phyloP scores from a whole-genome alignment of 1,140 invertebrate species.

The Drosophila watanabei region DNA sequence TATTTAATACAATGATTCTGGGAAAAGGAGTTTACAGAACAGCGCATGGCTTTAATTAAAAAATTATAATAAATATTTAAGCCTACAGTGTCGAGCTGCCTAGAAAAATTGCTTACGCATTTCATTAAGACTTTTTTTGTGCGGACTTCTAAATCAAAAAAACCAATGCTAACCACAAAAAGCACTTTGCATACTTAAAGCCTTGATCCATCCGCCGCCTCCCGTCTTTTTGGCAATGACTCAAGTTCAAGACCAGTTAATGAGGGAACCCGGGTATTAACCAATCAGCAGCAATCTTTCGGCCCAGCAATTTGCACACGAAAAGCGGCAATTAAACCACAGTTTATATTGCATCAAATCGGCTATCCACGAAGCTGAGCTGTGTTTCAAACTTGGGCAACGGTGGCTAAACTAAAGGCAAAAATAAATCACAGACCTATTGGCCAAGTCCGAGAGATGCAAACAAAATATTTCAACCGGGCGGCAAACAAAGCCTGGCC shows the following conservation, averaged over 20 bases:
- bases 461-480: conserved; percentile 52
- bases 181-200: conserved; percentile 39
- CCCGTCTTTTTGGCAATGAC: conserved; percentile 31
- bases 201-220: conserved; percentile 32
- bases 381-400: conserved; percentile 38
- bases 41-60: conserved; percentile 27
- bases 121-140: background rate
- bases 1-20: background rate
- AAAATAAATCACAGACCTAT: conserved; percentile 34
- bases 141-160: conserved; percentile 13
- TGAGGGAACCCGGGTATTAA: conserved; percentile 44
- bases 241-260: conserved; percentile 48
- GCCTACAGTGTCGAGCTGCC: background rate
- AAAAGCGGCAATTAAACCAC: conserved; percentile 70
- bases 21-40: conserved; percentile 1
- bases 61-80: conserved; percentile 4
- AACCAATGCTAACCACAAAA: conserved; percentile 42
- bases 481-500: conserved; percentile 45
- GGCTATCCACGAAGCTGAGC: conserved; percentile 33
- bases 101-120: background rate
- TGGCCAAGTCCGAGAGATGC: conserved; percentile 63
- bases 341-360: conserved; percentile 60
- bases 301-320: conserved; percentile 46
- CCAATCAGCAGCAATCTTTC: conserved; percentile 40
- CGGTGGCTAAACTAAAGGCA: conserved; percentile 13